These are phyloP conservation scores for Ciconia boyciana DNA, from an alignment of 2,113 vertebrate species.

Conservation along the genomic window DNA sequence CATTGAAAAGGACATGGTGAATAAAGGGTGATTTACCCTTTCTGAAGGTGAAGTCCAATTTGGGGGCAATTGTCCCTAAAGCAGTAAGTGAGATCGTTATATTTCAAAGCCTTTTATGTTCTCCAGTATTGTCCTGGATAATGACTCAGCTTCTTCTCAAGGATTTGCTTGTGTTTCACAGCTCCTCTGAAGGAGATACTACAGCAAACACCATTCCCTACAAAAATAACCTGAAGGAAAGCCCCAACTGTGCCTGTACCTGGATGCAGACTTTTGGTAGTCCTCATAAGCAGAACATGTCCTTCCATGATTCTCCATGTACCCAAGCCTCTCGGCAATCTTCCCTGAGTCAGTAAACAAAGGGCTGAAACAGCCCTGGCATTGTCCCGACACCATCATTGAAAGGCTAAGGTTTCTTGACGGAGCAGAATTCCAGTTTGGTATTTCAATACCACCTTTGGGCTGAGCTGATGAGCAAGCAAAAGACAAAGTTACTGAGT, in stretches of 20 bases:
- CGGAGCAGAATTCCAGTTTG: background rate
- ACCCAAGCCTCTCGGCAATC: background rate
- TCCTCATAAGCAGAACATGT: background rate
- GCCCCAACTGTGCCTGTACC: background rate
- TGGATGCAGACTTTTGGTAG: constrained; percentile 16
- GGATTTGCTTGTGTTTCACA: background rate
- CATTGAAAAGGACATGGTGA: background rate
- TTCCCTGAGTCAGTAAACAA: constrained; percentile 23
- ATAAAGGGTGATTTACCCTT: background rate
- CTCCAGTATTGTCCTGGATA: background rate
- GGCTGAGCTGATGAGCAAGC: background rate
- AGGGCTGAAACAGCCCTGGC: constrained; percentile 26
- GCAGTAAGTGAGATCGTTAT: background rate
- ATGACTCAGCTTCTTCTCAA: background rate
- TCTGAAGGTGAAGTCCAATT: background rate
- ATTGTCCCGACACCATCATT: background rate
- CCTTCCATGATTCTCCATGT: background rate
- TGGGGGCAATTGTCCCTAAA: background rate
- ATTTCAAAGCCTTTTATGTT: background rate
- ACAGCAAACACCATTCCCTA: background rate
- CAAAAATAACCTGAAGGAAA: background rate
- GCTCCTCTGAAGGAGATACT: background rate
- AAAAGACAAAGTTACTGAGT: background rate
- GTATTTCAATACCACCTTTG: background rate
- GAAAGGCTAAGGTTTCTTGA: background rate